Base-by-base conservation (phyloP, 2,888 invertebrate species). In the Cantharis flavilabris region DNA sequence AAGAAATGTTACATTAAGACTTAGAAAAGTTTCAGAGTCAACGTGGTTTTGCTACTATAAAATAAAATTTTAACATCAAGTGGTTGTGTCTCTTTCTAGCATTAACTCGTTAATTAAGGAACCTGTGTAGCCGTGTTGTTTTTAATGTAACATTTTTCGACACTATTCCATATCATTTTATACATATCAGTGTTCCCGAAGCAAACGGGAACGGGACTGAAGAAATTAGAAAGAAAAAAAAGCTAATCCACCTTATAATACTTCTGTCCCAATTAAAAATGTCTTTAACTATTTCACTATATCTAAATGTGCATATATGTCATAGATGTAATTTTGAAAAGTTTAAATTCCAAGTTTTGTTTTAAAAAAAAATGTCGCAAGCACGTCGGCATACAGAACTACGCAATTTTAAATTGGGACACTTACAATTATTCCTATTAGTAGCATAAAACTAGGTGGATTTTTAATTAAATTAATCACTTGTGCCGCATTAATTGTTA, bases 401-500 rank as follows among this genome's bases (percentile, higher is more conserved):
- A 64, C 73, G 76, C 69, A 70, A 75, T 73, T 77, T 73, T 64
- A 23, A 75, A 79, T 81, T 82, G 85, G 84, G 84, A 84, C 83
- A 82, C 81, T 71, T 72, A 33, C 9, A 80, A 62, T 33, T 33
- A 33, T 33, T 33, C 33, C 86, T 86, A 86, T 86, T 86, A 86
- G 78, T 80, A 76, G 83, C 86, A 86, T 86, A 86, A 86, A 86
- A 73, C 63, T 83, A 73, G 86, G 86, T 86, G 85, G 86, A 85
- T 83, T 79, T 79, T 77, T 73, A 5, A 26, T 26, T 80, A 81
- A 77, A 75, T 76, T 67, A 76, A 85, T 86, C 85, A 85, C 82
- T 83, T 81, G 87, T 86, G 87, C 86, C 87, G 87, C 86, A 86
- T 81, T 86, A 86, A 86, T 84, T 85, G 83, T 77, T 76, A 75